Evolutionary conservation across 2,797 vertebrate genomes (phyloP), one percentile per base, ranked within the genome.

Genomic region (Uromys caudimaculatus): DNA sequence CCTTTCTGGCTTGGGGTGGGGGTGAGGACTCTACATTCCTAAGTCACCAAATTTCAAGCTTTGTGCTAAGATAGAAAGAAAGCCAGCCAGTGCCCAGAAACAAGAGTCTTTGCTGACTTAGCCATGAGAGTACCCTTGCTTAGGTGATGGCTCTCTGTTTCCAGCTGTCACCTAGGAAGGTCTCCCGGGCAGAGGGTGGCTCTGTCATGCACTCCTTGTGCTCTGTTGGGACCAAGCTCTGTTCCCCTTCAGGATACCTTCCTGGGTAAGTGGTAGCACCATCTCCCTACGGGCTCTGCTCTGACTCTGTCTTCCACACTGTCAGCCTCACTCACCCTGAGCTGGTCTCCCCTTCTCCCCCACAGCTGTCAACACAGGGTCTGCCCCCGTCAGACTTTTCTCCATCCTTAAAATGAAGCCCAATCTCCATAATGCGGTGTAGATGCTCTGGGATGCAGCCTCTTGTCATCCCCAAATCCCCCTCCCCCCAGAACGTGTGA

Each of bases 11-110:
- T 35, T 23, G 29, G 29, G 11, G 12, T 24, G 3, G 56, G 56
- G 38, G 41, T 47, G 27, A 47, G 32, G n/a, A 29, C 91, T 71
- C 79, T 89, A 29, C 35, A 56, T 94, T 82, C 60, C 21, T 90
- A 78, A 93, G 52, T 93, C 91, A 86, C n/a, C 47, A 84, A 16
- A 75, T 78, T 85, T 87, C 77, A 93, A 13, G 23, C 54, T 91
- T 82, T 86, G 8, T 85, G 24, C 58, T 86, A 93, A 93, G 62
- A 54, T 84, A 58, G 29, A 60, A 79, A 92, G 64, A 67, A 90
- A 89, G 17, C 11, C 16, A 86, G n/a, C 52, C 24, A 4, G 35
- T 89, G 35, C 90, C 38, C 69, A n/a, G 52, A 93, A 83, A 91
- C 24, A n/a, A 78, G n/a, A 62, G 1, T 83, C n/a, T 91, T 58